Percentiles rank a stretch among this genome's conserved stretches.
Evolutionary conservation across 2,888 invertebrate species (phyloP).

Genomic region (Acleris laterana): DNA sequence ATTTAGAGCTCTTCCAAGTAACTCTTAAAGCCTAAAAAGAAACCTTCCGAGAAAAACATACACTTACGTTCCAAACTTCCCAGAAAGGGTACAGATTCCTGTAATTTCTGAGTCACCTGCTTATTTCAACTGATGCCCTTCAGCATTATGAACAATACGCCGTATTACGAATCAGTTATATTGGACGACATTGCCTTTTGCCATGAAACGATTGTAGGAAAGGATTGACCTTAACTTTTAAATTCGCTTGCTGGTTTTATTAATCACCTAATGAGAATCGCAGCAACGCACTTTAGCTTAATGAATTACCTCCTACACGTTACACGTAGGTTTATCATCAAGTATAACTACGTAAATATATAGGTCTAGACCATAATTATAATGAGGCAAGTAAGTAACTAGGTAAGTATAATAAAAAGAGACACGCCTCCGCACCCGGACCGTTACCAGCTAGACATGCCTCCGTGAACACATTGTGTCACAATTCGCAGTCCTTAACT

Average conservation of each 20-base stretch:
- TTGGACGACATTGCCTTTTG: too few species aligned
- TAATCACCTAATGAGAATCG: too few species aligned
- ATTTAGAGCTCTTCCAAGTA: not conserved
- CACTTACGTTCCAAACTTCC: constrained; percentile 6
- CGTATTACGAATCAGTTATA: not conserved
- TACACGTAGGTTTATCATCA: too few species aligned
- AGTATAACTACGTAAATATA: too few species aligned
- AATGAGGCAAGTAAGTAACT: too few species aligned
- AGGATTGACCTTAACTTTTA: too few species aligned
- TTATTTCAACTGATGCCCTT: constrained; percentile 11
- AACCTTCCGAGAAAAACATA: constrained; percentile 12
- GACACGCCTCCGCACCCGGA: constrained; percentile 38
- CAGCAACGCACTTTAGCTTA: constrained; percentile 6
- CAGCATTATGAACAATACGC: constrained; percentile 17
- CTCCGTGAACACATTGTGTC: constrained; percentile 63
- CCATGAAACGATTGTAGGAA: too few species aligned
- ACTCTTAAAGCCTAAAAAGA: not conserved
- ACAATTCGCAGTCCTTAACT: constrained; percentile 42
- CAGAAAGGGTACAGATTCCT: constrained; percentile 24
- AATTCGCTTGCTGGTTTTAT: too few species aligned
- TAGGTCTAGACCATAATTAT: too few species aligned
- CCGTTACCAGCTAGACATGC: constrained; percentile 51
- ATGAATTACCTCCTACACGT: too few species aligned
- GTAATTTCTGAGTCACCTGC: constrained; percentile 22
- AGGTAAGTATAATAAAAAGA: too few species aligned